Conservation (phyloP, 1,140 invertebrate genomes). For the Drusus annulatus region DNA sequence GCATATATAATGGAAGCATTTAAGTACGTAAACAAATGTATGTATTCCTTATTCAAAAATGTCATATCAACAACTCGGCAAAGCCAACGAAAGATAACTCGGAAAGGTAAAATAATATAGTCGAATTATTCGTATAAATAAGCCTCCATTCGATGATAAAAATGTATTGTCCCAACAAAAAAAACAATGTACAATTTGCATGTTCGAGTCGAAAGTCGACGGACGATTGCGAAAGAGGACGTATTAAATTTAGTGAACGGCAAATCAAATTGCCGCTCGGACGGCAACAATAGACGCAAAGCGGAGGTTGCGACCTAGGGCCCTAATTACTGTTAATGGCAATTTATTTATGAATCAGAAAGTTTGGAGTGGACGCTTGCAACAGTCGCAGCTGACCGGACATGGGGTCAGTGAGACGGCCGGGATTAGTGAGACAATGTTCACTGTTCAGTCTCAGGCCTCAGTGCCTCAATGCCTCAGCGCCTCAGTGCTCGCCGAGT, state of each 20-base stretch:
- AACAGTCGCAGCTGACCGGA: conserved; percentile 30
- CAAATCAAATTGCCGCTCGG: conserved; percentile 32
- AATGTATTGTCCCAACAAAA: conserved; percentile 4
- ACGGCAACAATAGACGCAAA: conserved; percentile 25
- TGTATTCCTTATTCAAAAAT: too few relatives aligned
- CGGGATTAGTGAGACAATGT: conserved; percentile 9
- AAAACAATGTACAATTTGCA: conserved; percentile 22
- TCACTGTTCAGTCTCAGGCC: too few relatives aligned
- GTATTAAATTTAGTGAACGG: background rate
- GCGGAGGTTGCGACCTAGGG: conserved; percentile 34
- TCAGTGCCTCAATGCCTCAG: too few relatives aligned
- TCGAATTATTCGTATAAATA: too few relatives aligned
- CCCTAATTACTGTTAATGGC: conserved; percentile 43
- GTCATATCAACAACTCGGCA: too few relatives aligned
- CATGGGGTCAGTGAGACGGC: conserved; percentile 11
- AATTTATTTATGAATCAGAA: conserved; percentile 45
- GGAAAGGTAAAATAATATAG: too few relatives aligned
- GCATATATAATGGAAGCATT: too few relatives aligned
- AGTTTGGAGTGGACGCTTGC: conserved; percentile 25
- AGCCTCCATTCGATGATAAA: background rate
- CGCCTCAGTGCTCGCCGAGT: too few relatives aligned
- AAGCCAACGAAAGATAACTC: too few relatives aligned
- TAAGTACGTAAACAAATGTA: too few relatives aligned
- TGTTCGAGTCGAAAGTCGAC: conserved; percentile 13
- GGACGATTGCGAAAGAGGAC: conserved; percentile 16